Percentiles rank a stretch among this genome's conserved stretches.
phyloP scores from a whole-genome alignment of 2,888 invertebrate genomes.

The Latheticus oryzae region DNA sequence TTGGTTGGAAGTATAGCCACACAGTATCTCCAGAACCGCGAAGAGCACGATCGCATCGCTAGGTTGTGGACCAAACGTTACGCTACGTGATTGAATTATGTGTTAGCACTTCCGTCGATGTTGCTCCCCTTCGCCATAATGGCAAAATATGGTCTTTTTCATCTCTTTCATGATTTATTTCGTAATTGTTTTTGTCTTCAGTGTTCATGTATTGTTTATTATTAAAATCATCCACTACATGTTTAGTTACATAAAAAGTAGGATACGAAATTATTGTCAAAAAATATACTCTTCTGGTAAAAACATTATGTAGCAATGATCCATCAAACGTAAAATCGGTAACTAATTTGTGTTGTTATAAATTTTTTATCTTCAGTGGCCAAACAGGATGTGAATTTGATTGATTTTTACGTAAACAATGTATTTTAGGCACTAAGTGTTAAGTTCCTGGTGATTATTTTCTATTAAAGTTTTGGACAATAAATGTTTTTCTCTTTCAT shows the following conservation, averaged over 20 bases:
- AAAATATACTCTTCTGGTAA: conserved; percentile 49
- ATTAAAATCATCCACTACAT: conserved; percentile 47
- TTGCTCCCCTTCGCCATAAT: conserved; percentile 61
- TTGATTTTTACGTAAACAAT: conserved; percentile 29
- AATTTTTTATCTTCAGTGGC: conserved; percentile 45
- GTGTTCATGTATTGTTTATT: conserved; percentile 45
- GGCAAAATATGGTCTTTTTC: conserved; percentile 60
- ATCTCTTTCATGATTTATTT: conserved; percentile 47
- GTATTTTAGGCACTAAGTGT: conserved; percentile 50
- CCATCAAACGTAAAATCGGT: conserved; percentile 23
- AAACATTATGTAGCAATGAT: conserved; percentile 34
- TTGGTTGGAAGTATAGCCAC: conserved; percentile 98
- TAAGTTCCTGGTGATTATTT: conserved; percentile 52
- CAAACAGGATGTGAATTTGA: conserved; percentile 37
- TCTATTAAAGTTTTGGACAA: conserved; percentile 42
- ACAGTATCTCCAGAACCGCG: conserved; percentile 96
- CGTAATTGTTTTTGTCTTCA: conserved; percentile 46
- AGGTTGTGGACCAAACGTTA: conserved; percentile 99
- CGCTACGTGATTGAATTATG: conserved; percentile 81
- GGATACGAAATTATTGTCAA: conserved; percentile 51
- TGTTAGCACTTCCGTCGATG: conserved; percentile 56
- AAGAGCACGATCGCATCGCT: conserved; percentile 98
- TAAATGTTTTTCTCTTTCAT: conserved; percentile 39
- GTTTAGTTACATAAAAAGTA: conserved; percentile 51
- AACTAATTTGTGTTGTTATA: conserved; percentile 34